Evolutionary conservation across 2,113 vertebrate species (phyloP), one percentile per base, ranked within the genome.

Genomic region (Bujurquina vittata): DNA sequence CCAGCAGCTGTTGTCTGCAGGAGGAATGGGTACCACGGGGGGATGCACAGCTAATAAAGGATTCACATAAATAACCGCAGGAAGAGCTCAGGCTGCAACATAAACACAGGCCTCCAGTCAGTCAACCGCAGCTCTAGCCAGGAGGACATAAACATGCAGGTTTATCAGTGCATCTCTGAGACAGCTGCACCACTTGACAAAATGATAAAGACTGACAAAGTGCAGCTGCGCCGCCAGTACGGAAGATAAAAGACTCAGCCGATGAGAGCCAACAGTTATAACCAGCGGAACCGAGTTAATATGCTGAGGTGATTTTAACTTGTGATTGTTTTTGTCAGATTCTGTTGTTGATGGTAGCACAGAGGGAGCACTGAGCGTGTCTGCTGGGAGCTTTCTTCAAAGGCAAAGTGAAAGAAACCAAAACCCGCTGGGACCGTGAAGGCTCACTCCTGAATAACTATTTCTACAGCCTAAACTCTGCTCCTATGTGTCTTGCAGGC

Each of bases 181-280:
- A 17, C 40, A 56, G 77, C 65, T 23, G 29, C 73, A 56, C 73
- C 4, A 17, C 75, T 72, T 58, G 59, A 89, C 87, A 78, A 74
- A 81, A 87, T 63, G 57, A 87, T 84, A 77, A 88, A 84, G 61
- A 77, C 55, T 79, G 84, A 89, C 76, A 83, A 86, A 83, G 76
- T 84, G 83, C 82, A 85, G 54, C 88, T 84, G 80, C 6, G 4
- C 63, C 35, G 23, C 78, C 35, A 31, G 62, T 17, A 35, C 75
- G 11, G 55, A 61, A 85, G 80, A 90, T 84, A 82, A 80, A 79
- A 67, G 73, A 60, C 43, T 69, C 46, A 0, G 35, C 54, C 15
- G 29, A 85, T 22, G 23, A 69, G 59, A 78, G 26, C 72, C 52
- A 62, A n/a, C 56, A n/a, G 67, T 49, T 77, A 17, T 6, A 80